These are phyloP conservation scores for Phalacrocorax pelagicus DNA, from an alignment of 2,113 vertebrate genomes.

Conservation along the genomic window DNA sequence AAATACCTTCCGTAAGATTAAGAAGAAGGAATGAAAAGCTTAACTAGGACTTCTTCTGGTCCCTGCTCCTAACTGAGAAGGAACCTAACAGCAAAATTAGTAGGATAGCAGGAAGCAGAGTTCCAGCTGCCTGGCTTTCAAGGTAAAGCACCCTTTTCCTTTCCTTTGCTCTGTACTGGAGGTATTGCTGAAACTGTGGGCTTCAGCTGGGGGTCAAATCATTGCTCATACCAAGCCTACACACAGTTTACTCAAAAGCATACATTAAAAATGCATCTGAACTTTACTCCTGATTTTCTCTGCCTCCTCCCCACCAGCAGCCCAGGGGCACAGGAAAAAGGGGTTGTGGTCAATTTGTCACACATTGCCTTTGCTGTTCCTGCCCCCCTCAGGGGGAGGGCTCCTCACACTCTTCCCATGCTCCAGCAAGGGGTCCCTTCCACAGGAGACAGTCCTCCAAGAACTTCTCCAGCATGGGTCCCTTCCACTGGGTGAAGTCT, in stretches of 20 bases:
- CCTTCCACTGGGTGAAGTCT: no score
- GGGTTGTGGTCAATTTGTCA: no score
- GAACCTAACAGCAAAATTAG: not conserved
- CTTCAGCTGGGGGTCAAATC: not conserved
- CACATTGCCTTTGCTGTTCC: no score
- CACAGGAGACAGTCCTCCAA: no score
- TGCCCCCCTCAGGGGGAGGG: no score
- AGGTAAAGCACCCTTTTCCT: not conserved
- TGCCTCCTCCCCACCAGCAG: no score
- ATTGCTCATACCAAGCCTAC: not conserved
- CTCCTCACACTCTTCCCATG: no score
- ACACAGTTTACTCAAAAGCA: not conserved
- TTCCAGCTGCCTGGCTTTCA: not conserved
- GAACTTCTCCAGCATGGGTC: no score
- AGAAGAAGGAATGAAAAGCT: not conserved
- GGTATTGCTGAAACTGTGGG: not conserved
- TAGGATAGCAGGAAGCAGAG: not conserved
- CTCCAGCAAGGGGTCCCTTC: no score
- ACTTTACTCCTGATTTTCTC: no score
- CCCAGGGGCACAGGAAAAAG: no score
- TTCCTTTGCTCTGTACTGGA: not conserved
- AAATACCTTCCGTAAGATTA: not conserved
- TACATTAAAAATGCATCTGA: no score
- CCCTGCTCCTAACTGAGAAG: not conserved
- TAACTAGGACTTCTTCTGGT: not conserved